These are phyloP conservation scores for Corythaeola cristata DNA, from an alignment of 2,113 vertebrate species.

Conservation along the genomic window DNA sequence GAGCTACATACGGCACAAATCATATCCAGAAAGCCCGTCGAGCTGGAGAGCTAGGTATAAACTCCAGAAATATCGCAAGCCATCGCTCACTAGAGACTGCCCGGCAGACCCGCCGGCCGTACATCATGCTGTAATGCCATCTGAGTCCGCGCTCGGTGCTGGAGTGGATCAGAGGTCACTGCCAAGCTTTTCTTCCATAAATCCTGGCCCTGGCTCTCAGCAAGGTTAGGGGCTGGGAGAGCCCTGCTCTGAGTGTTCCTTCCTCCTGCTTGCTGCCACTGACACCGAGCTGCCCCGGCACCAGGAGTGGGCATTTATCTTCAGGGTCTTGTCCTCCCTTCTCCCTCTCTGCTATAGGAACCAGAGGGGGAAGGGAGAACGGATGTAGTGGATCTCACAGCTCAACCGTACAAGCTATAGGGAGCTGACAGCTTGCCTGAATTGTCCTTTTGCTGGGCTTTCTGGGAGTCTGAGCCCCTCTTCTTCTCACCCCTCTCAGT, in stretches of 20 bases:
- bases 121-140: constrained; percentile 67
- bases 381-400: not conserved
- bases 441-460: not conserved
- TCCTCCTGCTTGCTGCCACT: not conserved
- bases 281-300: not conserved
- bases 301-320: not conserved
- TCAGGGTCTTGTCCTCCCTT: not conserved
- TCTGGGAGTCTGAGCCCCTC: not conserved
- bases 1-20: constrained; percentile 62
- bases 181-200: constrained; percentile 64
- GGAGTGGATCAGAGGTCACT: constrained; percentile 65
- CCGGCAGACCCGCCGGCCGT: constrained; percentile 36
- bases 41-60: constrained; percentile 70
- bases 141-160: constrained; percentile 25
- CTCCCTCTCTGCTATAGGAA: not conserved
- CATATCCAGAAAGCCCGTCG: constrained; percentile 56
- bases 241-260: not conserved
- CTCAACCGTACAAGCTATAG: not conserved
- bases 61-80: constrained; percentile 70
- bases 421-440: not conserved
- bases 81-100: constrained; percentile 65
- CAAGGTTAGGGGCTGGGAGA: constrained; percentile 51
- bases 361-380: not conserved
- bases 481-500: not conserved
- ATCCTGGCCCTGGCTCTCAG: constrained; percentile 37